Evolutionary conservation across 2,888 invertebrate genomes (phyloP).

Genomic region (Cancer borealis): DNA sequence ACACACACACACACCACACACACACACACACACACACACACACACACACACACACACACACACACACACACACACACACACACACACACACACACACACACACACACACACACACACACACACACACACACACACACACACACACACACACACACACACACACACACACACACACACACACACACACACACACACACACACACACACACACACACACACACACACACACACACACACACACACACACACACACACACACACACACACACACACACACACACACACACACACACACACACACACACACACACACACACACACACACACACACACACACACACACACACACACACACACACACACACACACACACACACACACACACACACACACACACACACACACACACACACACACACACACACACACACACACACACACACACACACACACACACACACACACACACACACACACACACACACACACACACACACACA

Average conservation of each 20-base stretch:
- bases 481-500: not conserved
- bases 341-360: not conserved
- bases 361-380: not conserved
- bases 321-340: not conserved
- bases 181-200: not conserved
- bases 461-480: not conserved
- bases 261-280: not conserved
- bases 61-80: not conserved
- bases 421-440: not conserved
- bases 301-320: not conserved
- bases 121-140: not conserved
- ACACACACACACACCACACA: not conserved
- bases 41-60: not conserved
- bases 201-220: not conserved
- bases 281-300: slow-evolving; percentile 3
- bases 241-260: slow-evolving; percentile 5
- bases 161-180: not conserved
- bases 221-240: not conserved
- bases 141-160: not conserved
- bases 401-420: not conserved
- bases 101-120: not conserved
- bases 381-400: not conserved
- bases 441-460: not conserved
- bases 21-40: not conserved
- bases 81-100: not conserved